Evolutionary conservation across 2,888 invertebrate species (phyloP), one percentile per base, ranked within the genome.

Genomic region (Tenodera sinensis): DNA sequence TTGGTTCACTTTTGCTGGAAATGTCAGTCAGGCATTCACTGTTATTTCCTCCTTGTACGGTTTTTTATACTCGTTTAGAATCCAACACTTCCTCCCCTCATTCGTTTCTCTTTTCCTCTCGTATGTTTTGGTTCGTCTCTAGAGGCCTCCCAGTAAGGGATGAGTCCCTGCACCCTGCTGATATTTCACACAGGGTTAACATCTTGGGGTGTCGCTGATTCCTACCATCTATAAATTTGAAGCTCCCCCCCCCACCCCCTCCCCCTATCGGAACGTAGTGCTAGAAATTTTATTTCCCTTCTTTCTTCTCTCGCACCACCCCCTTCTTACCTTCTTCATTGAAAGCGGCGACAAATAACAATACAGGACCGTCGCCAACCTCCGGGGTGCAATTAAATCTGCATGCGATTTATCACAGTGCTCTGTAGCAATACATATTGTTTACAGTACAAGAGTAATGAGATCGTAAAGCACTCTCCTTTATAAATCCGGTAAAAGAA

Each of bases 91-190:
- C 54, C 20, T 20, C 15, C 54, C 54, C 54, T 87, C 87, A 87
- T 87, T 87, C 87, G 87, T 87, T 87, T 87, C 82, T 71, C 54
- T 71, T 71, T 71, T 71, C 54, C 54, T 71, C 54, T 71, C 82
- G 81, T 87, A 87, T 82, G 81, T 87, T 87, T 87, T 87, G 87
- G 87, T 87, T 87, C 82, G 87, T 87, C 87, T 87, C 87, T 82
- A 30, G 87, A 30, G 85, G 81, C 54, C 30, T 82, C 81, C 81
- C 82, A 20, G 81, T 81, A 87, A 87, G 87, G 87, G 87, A 87
- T 87, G 30, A 87, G 82, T n/a, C 82, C 30, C 15, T 81, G 34
- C 28, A 82, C 30, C 87, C 81, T 28, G 20, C 82, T 34, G 87
- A 87, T 87, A 87, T 87, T 82, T 87, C 82, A 87, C 82, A 87